These are phyloP conservation scores for Mythimna impura DNA, from an alignment of 2,888 invertebrate genomes.

Conservation along the genomic window DNA sequence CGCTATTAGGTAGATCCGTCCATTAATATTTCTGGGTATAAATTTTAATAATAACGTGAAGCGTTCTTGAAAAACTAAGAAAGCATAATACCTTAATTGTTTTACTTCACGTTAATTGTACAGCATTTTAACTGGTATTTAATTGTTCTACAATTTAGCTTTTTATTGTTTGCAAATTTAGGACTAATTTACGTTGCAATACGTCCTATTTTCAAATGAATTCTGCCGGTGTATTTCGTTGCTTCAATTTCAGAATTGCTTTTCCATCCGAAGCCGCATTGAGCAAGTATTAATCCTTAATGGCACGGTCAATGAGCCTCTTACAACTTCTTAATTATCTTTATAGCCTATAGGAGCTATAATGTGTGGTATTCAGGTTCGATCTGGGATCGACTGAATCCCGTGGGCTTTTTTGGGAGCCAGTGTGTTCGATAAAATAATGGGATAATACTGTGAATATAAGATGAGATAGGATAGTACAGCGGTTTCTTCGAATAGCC, in stretches of 20 bases:
- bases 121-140: slow-evolving; percentile 29
- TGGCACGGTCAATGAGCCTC: slow-evolving; percentile 29
- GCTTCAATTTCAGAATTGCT: slow-evolving; percentile 26
- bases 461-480: slow-evolving; percentile 7
- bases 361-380: slow-evolving; percentile 26
- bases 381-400: slow-evolving; percentile 8
- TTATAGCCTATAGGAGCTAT: slow-evolving; percentile 20
- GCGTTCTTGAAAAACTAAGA: slow-evolving; percentile 37
- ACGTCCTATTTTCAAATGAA: slow-evolving; percentile 18
- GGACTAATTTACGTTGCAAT: not conserved
- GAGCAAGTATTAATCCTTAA: slow-evolving; percentile 30
- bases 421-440: slow-evolving; percentile 35
- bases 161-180: slow-evolving; percentile 9
- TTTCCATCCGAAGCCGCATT: slow-evolving; percentile 8
- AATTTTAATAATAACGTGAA: slow-evolving; percentile 16
- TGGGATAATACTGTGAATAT: slow-evolving; percentile 31
- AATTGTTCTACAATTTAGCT: slow-evolving; percentile 16
- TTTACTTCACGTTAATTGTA: slow-evolving; percentile 46
- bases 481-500: slow-evolving; percentile 15
- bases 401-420: slow-evolving; percentile 7
- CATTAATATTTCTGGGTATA: slow-evolving; percentile 15
- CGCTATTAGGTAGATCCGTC: slow-evolving; percentile 7
- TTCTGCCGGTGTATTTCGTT: not conserved
- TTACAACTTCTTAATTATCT: slow-evolving; percentile 47
- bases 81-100: slow-evolving; percentile 52